A percentile compares a stretch with the other conserved stretches of the same genome.
Evolutionary conservation across 2,888 invertebrate species (phyloP).

Genomic region (Pterostichus madidus): DNA sequence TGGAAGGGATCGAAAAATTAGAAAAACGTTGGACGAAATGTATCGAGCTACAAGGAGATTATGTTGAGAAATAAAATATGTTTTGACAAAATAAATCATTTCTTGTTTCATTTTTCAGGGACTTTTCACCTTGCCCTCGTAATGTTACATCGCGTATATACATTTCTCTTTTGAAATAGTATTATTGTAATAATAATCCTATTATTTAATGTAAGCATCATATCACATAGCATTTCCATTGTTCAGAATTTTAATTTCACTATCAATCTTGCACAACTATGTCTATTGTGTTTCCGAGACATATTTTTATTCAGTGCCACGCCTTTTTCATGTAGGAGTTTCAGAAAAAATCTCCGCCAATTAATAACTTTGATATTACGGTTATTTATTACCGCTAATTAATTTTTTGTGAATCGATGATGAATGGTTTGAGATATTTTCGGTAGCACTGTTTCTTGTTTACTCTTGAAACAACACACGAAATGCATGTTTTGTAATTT

Average conservation of each 20-base stretch:
- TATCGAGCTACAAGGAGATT: too few species aligned
- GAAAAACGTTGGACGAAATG: too few species aligned
- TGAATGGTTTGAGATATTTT: too few species aligned
- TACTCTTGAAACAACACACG: not conserved
- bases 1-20: too few species aligned
- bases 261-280: not conserved
- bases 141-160: too few species aligned
- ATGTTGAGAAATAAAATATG: too few species aligned
- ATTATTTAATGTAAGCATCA: not conserved
- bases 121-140: too few species aligned
- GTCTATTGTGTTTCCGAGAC: slow-evolving; percentile 12
- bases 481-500: slow-evolving; percentile 8
- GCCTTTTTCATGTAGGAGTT: slow-evolving; percentile 15
- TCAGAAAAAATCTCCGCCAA: not conserved
- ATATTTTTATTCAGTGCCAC: not conserved
- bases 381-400: not conserved
- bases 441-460: too few species aligned
- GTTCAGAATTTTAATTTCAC: slow-evolving; percentile 6
- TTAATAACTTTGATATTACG: slow-evolving; percentile 9
- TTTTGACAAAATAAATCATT: too few species aligned
- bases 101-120: too few species aligned
- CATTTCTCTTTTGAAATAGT: too few species aligned
- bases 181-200: too few species aligned
- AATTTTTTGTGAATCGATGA: not conserved
- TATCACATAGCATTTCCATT: slow-evolving; percentile 10